A percentile compares a stretch with the other conserved stretches of the same genome.
Conservation (phyloP, 2,113 vertebrate species). For the Oncorhynchus gorbuscha region DNA sequence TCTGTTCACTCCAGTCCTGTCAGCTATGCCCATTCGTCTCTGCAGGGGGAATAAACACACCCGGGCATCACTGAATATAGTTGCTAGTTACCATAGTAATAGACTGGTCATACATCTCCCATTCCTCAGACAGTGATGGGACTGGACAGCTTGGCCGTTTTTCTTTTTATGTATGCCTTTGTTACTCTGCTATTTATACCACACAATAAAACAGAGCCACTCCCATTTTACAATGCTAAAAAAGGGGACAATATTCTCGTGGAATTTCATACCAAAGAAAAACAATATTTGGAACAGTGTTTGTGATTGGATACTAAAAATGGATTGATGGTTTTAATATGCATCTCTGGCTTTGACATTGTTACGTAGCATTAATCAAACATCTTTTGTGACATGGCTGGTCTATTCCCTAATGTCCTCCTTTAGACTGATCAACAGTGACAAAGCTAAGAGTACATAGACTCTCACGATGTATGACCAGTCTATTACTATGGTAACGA, state of each 20-base stretch:
- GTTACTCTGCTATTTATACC: conserved; percentile 62
- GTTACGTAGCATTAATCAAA: conserved; percentile 49
- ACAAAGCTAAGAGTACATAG: conserved; percentile 61
- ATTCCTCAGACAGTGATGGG: conserved; percentile 62
- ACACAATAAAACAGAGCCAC: conserved; percentile 9
- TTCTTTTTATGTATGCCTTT: conserved; percentile 69
- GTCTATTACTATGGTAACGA: too few relatives aligned
- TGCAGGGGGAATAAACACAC: conserved; percentile 63
- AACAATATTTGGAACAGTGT: conserved; percentile 51
- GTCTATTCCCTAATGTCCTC: conserved; percentile 44
- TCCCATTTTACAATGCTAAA: conserved; percentile 49
- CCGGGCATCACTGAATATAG: conserved; percentile 70
- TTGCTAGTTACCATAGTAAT: conserved; percentile 77
- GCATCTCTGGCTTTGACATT: conserved; percentile 47
- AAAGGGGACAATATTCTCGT: conserved; percentile 47
- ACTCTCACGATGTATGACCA: background rate
- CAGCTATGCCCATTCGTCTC: conserved; percentile 70
- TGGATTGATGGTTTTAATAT: conserved; percentile 39
- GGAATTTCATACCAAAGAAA: conserved; percentile 58
- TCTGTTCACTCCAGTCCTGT: conserved; percentile 51
- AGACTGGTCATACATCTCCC: conserved; percentile 65
- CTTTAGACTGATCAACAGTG: conserved; percentile 46
- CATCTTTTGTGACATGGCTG: conserved; percentile 44
- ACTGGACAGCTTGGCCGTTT: conserved; percentile 68
- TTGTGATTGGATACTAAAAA: conserved; percentile 54